Conservation (phyloP, 2,888 invertebrate genomes). For the Tanypteryx hageni region DNA sequence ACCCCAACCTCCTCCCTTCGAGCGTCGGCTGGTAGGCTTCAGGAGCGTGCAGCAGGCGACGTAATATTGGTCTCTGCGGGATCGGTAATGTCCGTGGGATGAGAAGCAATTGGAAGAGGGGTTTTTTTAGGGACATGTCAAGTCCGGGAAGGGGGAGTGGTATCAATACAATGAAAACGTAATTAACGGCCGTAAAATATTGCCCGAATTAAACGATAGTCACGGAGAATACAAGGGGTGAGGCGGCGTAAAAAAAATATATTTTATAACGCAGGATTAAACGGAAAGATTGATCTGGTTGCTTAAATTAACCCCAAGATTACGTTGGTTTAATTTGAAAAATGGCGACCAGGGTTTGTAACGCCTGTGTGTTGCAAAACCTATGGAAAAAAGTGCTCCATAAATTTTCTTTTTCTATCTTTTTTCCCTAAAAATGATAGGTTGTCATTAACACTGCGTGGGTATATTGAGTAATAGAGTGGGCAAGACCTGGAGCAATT, state of each 20-base stretch:
- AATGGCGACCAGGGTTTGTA: background rate
- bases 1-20: background rate
- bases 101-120: constrained; percentile 1
- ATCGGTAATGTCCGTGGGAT: background rate
- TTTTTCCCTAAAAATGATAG: too few relatives aligned
- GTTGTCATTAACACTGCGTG: too few relatives aligned
- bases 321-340: background rate
- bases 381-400: background rate
- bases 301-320: background rate
- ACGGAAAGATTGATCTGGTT: background rate
- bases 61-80: constrained; percentile 27
- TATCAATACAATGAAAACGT: constrained; percentile 51
- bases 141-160: background rate
- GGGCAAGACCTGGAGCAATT: too few relatives aligned
- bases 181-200: constrained; percentile 57
- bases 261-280: background rate
- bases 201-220: constrained; percentile 26
- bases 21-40: background rate
- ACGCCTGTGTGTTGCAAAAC: background rate
- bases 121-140: background rate
- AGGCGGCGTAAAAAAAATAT: background rate
- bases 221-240: background rate
- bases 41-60: background rate
- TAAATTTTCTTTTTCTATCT: too few relatives aligned
- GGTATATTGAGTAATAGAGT: too few relatives aligned